Percentiles rank a stretch among this genome's conserved stretches.
These are phyloP conservation scores for Ostrea denselamellosa DNA, from an alignment of 1,140 invertebrate genomes.

Conservation along the genomic window DNA sequence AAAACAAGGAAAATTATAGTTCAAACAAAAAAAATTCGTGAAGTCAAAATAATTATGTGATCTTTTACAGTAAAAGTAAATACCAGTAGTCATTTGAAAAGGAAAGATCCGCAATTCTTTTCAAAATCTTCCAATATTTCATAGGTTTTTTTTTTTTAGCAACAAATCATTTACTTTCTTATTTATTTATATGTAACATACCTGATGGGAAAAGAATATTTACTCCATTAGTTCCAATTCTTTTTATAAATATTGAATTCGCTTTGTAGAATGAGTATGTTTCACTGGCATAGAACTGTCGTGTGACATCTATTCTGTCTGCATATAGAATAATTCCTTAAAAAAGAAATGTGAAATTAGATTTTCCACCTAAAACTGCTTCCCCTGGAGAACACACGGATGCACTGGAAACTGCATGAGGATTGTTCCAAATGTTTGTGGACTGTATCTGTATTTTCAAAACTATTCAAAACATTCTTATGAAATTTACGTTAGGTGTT, in stretches of 20 bases:
- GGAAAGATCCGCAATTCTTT: neutral
- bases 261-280: neutral
- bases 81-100: neutral
- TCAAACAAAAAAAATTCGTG: too few species aligned
- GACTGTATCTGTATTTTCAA: too few species aligned
- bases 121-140: neutral
- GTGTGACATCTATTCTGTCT: neutral
- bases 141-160: neutral
- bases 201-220: constrained; percentile 16
- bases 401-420: too few species aligned
- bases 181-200: neutral
- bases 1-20: too few species aligned
- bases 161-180: neutral
- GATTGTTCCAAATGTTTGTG: too few species aligned
- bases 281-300: constrained; percentile 5
- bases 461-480: too few species aligned
- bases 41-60: too few species aligned
- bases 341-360: neutral
- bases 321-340: neutral
- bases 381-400: too few species aligned
- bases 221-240: neutral
- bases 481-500: too few species aligned
- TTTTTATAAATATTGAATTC: neutral
- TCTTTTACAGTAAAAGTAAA: too few species aligned
- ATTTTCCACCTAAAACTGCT: too few species aligned